Conservation (phyloP, 30 jellyfish, hydroid and myxozoan species). For the Hydractinia symbiolongicarpus region DNA sequence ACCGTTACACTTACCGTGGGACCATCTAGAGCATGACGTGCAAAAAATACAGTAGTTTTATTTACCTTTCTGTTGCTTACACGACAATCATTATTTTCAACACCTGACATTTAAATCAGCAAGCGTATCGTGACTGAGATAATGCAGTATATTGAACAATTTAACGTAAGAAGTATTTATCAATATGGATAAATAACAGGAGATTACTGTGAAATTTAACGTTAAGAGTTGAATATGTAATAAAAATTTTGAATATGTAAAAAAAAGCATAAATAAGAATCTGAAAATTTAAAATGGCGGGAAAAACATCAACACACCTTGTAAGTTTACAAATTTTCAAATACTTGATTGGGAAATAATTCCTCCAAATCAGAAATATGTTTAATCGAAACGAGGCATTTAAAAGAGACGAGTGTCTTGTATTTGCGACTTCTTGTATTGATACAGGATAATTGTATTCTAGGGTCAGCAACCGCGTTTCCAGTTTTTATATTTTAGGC, state of each 20-base stretch:
- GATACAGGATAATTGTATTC: too few species aligned
- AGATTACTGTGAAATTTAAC: background rate
- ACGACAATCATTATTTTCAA: background rate
- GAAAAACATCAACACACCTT: background rate
- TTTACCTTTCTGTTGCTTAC: background rate
- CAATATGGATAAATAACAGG: background rate
- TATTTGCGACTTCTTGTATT: too few species aligned
- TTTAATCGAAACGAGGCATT: background rate
- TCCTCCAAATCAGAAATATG: constrained; percentile 9
- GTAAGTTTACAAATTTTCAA: too few species aligned
- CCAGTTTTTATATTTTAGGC: too few species aligned
- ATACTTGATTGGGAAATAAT: background rate
- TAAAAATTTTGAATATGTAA: background rate
- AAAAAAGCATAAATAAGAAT: background rate
- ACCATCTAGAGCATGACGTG: constrained; percentile 6
- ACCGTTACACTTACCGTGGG: too few species aligned
- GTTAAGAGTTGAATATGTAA: too few species aligned
- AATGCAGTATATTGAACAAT: background rate
- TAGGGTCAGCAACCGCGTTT: too few species aligned
- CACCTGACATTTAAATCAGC: constrained; percentile 4
- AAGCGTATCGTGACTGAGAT: constrained; percentile 14
- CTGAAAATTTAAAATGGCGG: background rate
- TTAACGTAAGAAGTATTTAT: background rate
- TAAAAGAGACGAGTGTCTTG: too few species aligned
- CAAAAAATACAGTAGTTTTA: constrained; percentile 2